Base-by-base conservation (phyloP, 53 echinoderm and acorn worm species). In the Apostichopus leukothele region DNA sequence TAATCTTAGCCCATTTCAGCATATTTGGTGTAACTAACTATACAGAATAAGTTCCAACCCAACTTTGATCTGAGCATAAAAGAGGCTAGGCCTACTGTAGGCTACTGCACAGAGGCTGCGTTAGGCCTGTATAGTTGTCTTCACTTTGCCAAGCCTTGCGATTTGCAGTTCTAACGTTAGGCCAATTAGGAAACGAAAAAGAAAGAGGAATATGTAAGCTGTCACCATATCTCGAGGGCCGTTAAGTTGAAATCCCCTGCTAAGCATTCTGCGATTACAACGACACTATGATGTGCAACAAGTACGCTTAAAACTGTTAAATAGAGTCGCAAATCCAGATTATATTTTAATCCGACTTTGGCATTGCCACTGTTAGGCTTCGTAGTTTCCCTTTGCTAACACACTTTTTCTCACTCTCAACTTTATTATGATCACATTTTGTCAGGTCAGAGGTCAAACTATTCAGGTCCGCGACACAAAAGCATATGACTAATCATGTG, bases 401-500 rank as follows among this genome's bases (percentile, higher is more conserved):
- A 57, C 57, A 57, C 57, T 57, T 57, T 57, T 57, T 57, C 57
- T 57, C 57, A 57, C 7, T 57, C 57, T 57, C 57, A 57, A 9
- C 57, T 57, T 57, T 57, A 57, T 57, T 57, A 57, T 57, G 57
- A 57, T 57, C 57, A 0, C 57, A 57, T 57, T 57, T 57, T 57
- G 71, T 71, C 18, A n/a, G 71, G 18, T 71, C 71, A 71, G 18
- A 71, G 71, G 71, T 71, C 18, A 71, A 71, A 18, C 20, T 71
- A 71, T 18, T 71, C 71, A 71, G 10, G 7, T 57, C 10, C 10
- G 8, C 57, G 57, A 57, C 57, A 18, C 71, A 18, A 18, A 71
- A 19, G 71, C 71, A 71, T 71, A 71, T 71, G 71, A 71, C 71
- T 71, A 71, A 71, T 71, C 71, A 71, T 71, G 71, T 71, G 71